These are phyloP conservation scores for Agrypnus murinus DNA, from an alignment of 2,888 invertebrate genomes.

Conservation along the genomic window DNA sequence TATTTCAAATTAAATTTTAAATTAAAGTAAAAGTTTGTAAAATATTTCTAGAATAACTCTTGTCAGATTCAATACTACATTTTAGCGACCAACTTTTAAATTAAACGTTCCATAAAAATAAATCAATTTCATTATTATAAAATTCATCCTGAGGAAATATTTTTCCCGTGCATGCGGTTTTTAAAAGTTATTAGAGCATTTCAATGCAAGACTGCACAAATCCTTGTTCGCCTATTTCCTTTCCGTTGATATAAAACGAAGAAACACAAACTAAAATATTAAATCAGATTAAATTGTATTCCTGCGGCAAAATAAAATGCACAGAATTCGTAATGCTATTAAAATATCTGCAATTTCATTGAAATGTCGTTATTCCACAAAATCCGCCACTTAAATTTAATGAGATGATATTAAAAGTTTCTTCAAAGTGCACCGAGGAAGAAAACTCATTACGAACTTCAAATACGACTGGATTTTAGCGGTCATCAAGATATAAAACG, in stretches of 20 bases:
- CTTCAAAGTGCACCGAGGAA: conserved; percentile 42
- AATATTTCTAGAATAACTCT: too few relatives aligned
- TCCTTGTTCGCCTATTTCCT: conserved; percentile 17
- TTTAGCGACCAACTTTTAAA: neutral
- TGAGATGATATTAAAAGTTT: conserved; percentile 46
- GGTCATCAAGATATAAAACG: conserved; percentile 30
- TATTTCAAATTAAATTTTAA: too few relatives aligned
- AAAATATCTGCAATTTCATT: conserved; percentile 37
- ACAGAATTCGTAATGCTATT: conserved; percentile 23
- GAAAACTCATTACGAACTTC: conserved; percentile 45
- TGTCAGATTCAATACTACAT: neutral
- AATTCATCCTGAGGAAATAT: conserved; percentile 4
- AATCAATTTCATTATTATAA: conserved; percentile 2
- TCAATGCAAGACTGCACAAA: conserved; percentile 7
- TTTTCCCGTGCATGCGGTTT: conserved; percentile 7
- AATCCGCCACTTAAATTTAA: conserved; percentile 46
- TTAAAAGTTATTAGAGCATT: conserved; percentile 17
- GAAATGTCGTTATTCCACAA: conserved; percentile 42
- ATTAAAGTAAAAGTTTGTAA: too few relatives aligned
- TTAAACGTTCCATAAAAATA: neutral
- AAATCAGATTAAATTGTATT: conserved; percentile 30
- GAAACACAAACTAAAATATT: conserved; percentile 17
- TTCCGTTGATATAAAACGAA: neutral
- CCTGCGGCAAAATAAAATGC: conserved; percentile 26
- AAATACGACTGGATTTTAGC: conserved; percentile 26